A percentile compares a stretch with the other conserved stretches of the same genome.
Conservation (phyloP, 2,888 invertebrate species). For the Agrotis ipsilon region DNA sequence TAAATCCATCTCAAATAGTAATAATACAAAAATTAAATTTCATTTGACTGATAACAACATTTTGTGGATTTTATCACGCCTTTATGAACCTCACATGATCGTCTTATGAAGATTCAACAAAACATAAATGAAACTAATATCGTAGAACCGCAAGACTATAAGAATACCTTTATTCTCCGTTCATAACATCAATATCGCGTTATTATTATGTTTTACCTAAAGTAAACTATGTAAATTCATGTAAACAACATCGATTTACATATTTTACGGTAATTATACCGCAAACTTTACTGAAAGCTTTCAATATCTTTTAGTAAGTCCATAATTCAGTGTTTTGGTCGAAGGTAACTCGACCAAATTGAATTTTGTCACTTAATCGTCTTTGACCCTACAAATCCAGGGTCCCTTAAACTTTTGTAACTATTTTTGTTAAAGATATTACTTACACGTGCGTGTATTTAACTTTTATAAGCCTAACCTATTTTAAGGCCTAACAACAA, state of each 20-base stretch:
- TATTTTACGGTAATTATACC: constrained; percentile 54
- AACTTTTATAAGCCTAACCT: not conserved
- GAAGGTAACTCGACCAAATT: constrained; percentile 49
- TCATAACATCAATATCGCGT: constrained; percentile 18
- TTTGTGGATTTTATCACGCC: not conserved
- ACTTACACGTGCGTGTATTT: constrained; percentile 14
- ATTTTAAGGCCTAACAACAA: not conserved
- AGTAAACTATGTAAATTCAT: constrained; percentile 39
- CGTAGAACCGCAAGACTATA: not conserved
- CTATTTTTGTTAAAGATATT: constrained; percentile 24
- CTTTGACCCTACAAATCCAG: constrained; percentile 43
- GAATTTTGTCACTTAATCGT: constrained; percentile 50
- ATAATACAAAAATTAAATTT: no score
- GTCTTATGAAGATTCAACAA: not conserved
- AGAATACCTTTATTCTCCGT: constrained; percentile 21
- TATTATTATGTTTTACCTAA: constrained; percentile 37
- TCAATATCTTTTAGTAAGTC: constrained; percentile 50
- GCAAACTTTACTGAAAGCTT: constrained; percentile 55
- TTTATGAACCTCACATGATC: not conserved
- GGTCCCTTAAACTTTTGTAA: constrained; percentile 42
- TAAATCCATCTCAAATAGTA: no score
- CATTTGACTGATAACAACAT: not conserved
- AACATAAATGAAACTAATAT: not conserved
- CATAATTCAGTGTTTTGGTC: constrained; percentile 46
- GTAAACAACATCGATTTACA: constrained; percentile 51